Base-by-base conservation (phyloP, 1,140 invertebrate genomes). In the Daktulosphaira vitifoliae region DNA sequence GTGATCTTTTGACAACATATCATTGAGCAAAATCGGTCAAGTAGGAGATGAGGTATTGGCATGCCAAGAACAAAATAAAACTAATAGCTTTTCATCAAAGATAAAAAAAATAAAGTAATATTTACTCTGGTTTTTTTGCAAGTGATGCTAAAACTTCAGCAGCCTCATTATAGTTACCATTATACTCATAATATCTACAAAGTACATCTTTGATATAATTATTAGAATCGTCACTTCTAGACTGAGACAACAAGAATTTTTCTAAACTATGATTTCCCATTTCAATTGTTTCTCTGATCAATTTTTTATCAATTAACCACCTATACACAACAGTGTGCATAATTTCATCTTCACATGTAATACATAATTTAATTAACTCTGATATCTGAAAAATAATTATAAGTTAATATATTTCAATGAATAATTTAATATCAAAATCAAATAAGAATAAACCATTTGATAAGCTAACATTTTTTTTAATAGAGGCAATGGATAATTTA, bases 151-250 rank as follows among this genome's bases (percentile, higher is more conserved):
- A 78, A 65, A 97, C 91, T 71, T 88, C 85, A 2, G 96, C 93
- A n/a, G 95, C 95, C 9, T 89, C 88, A 8, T 86, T 82, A 74
- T 95, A 95, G 74, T 97, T 91, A 29, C 87, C 86, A 71, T 86
- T 89, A 71, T 87, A 88, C 74, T 98, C 94, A 72, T 98, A 95
- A 74, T 89, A 95, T 74, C 93, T 93, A 95, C 95, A 98, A 15
- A 98, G 76, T 64, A 98, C 78, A 75, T 98, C 92, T 48, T 90
- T 81, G 5, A 89, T 80, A 53, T 81, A 79, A 49, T 66, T 65
- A 49, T 56, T 46, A 9, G 66, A 59, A 13, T 49, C 52, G 11
- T 69, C 65, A 38, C 66, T 50, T n/a, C 68, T 69, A 33, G 65
- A 69, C 15, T 59, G 66, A 13, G 67, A 25, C 16, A 67, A 67